Base-by-base conservation (phyloP, 2,113 vertebrate species). In the Cacatua alba region DNA sequence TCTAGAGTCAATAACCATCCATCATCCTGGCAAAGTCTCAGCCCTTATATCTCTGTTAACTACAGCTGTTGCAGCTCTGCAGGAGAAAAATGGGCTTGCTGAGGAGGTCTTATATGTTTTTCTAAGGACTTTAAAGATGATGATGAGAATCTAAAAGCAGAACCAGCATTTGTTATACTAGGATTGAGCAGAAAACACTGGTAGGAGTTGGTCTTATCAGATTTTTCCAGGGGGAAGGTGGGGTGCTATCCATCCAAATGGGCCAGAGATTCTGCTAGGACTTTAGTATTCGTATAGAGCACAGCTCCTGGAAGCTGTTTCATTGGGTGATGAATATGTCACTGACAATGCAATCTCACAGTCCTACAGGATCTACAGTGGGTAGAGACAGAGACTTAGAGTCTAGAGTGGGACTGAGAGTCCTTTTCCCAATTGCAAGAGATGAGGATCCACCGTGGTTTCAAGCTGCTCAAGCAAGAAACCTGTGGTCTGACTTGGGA, bases 11-110 rank as follows among this genome's bases (percentile, higher is more conserved):
- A 69, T 82, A 96, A 92, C 25, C 57, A 88, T 93, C 89, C 64
- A 76, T 94, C 85, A 91, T 28, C 46, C 68, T 74, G 67, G 49
- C 76, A 95, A 95, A 82, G 41, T 71, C 78, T 80, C 71, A 77
- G 75, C 43, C 67, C 31, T 90, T 86, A 86, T 49, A 51, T 86
- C 78, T 93, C 82, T 83, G 41, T 93, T 85, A 92, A 86, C 49
- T 65, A 60, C 65, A 90, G 65, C 21, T 49, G 39, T 46, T 95
- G 62, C 76, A 95, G 41, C 33, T 53, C 19, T 77, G 41, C 28
- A 59, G 67, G 17, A 86, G 82, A 93, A 89, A 95, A 94, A 93
- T 79, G 13, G 48, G 13, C 44, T 94, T 43, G 3, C 19, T 77
- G 84, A 90, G 62, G 63, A 80, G 33, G 31, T 39, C 26, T 1